Base-by-base conservation (phyloP, 2,888 invertebrate species). In the Tridacna gigas region DNA sequence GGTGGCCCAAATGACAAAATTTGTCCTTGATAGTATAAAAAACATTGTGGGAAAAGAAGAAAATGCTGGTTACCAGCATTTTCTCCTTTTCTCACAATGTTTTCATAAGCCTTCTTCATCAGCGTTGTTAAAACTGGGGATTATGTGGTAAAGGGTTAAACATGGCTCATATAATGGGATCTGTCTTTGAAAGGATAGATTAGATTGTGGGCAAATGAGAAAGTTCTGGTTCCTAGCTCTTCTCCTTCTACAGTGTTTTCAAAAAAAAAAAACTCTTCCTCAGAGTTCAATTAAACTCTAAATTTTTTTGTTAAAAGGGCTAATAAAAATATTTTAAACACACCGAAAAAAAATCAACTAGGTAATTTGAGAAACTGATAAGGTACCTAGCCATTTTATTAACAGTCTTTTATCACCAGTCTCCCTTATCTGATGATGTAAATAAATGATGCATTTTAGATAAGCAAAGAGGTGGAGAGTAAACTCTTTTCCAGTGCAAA, bases 311-410 rank as follows among this genome's bases (percentile, higher is more conserved):
- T n/a, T 67, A 28, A 67, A 67, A 18, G 37, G 0, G 45, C 67
- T n/a, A n/a, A 45, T 18, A 37, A 45, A 67, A 28, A 67, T 45
- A 67, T 45, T 45, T 45, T 45, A 26, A n/a, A 45, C 45, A 45
- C 47, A 45, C 45, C 1, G 47, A 61, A 75, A 75, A 75, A 75
- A 60, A 3, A 28, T 25, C 18, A 47, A 75, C 45, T 28, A 51
- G 51, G 63, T 75, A 63, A 75, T 63, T 63, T 63, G 75, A 61
- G 63, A 63, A 63, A 65, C 63, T 63, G 75, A 75, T 75, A 75
- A 75, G 75, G 63, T 25, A 75, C 60, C 61, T 63, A 65, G 63
- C 45, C 75, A 63, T 71, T 71, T 71, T 71, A 71, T 71, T 71
- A 47, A 22, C 71, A 22, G 51, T 71, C 71, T 47, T 71, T 71